Conservation (phyloP, 2,797 vertebrate species). For the Enteromius thamalakanensis region DNA sequence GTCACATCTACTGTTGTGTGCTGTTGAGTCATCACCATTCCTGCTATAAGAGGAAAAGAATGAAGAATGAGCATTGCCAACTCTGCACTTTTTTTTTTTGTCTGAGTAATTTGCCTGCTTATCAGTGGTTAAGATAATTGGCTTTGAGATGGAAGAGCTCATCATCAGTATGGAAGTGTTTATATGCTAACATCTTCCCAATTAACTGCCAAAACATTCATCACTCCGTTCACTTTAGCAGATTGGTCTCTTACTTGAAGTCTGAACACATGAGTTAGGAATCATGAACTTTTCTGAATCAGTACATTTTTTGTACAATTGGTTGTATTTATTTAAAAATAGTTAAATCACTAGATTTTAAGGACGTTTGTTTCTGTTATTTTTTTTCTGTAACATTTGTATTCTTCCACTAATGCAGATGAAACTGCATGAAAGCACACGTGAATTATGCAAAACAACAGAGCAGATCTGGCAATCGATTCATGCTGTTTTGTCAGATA, state of each 20-base stretch:
- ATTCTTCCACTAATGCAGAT: background rate
- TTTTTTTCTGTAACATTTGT: background rate
- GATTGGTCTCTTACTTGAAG: conserved; percentile 1
- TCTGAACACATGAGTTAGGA: background rate
- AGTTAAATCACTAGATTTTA: background rate
- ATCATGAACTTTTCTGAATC: background rate
- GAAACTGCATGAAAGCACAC: background rate
- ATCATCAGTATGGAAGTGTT: conserved; percentile 28
- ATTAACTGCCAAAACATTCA: conserved; percentile 29
- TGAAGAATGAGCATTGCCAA: conserved; percentile 11
- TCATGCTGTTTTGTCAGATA: background rate
- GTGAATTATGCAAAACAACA: background rate
- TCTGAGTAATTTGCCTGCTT: conserved; percentile 17
- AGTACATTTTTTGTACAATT: background rate
- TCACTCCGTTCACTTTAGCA: background rate
- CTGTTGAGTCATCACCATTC: conserved; percentile 5
- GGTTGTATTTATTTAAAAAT: background rate
- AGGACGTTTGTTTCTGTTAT: background rate
- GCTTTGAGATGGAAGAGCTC: conserved; percentile 27
- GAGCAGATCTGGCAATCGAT: background rate
- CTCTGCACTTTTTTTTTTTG: background rate
- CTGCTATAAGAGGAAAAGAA: background rate
- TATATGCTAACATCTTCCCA: conserved; percentile 16
- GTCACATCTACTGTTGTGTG: conserved; percentile 26
- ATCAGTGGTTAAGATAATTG: conserved; percentile 22